These are phyloP conservation scores for Terrapene triunguis DNA, from an alignment of 2,113 vertebrate genomes.

Conservation along the genomic window DNA sequence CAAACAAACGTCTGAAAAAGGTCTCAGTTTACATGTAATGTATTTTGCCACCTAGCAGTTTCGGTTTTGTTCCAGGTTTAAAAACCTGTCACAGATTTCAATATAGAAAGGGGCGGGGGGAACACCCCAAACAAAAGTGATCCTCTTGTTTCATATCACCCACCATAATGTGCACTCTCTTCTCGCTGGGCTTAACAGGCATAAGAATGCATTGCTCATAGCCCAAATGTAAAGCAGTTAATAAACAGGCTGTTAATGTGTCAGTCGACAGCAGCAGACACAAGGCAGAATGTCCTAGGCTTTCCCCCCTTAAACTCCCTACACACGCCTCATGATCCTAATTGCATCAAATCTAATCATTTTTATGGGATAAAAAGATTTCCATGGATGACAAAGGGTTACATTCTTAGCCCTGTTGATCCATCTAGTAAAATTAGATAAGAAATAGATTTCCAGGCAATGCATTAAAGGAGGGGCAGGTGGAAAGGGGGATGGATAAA, in stretches of 20 bases:
- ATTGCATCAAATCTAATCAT: slow-evolving; percentile 76
- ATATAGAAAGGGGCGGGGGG: slow-evolving; percentile 42
- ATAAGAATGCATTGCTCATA: slow-evolving; percentile 10
- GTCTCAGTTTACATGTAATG: neutral
- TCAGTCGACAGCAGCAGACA: slow-evolving; percentile 43
- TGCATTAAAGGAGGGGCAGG: slow-evolving; percentile 10
- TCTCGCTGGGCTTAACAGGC: neutral
- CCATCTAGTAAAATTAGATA: slow-evolving; percentile 69
- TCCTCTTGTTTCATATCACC: neutral
- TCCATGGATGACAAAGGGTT: slow-evolving; percentile 72
- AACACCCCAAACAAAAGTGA: slow-evolving; percentile 16
- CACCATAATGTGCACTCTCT: fast-evolving
- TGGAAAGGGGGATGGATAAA: neutral
- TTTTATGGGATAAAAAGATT: slow-evolving; percentile 81
- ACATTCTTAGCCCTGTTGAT: slow-evolving; percentile 67
- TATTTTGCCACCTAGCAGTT: neutral
- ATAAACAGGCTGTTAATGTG: slow-evolving; percentile 75
- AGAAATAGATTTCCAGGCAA: slow-evolving; percentile 63
- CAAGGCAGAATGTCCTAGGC: slow-evolving; percentile 11
- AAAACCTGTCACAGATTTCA: slow-evolving; percentile 56
- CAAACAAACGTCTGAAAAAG: fast-evolving
- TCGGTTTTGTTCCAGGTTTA: neutral
- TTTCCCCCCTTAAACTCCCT: slow-evolving; percentile 13
- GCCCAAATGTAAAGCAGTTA: slow-evolving; percentile 54
- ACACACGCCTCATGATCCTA: slow-evolving; percentile 67